Conservation (phyloP, 1,140 invertebrate genomes). For the Drosophila pruinosa region DNA sequence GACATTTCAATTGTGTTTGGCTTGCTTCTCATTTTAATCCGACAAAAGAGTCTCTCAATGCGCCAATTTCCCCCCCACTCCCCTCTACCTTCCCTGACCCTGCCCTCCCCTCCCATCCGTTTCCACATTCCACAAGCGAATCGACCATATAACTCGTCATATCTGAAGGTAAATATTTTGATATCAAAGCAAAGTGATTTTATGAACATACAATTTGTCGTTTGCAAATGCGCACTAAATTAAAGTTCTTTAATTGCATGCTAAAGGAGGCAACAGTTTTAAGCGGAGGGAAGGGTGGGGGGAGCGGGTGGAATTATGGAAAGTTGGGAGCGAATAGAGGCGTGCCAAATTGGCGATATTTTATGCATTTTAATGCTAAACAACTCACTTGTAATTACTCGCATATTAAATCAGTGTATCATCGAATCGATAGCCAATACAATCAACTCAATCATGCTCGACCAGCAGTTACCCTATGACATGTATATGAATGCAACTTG, state of each 20-base stretch:
- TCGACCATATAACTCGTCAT: neutral
- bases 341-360: conserved; percentile 7
- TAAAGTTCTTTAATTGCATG: conserved; percentile 34
- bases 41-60: neutral
- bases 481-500: no score
- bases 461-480: conserved; percentile 2
- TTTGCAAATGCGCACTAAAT: conserved; percentile 46
- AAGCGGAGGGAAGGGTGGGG: neutral
- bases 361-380: conserved; percentile 46
- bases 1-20: conserved; percentile 16
- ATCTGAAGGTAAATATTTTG: conserved; percentile 21
- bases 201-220: conserved; percentile 37
- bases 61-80: neutral
- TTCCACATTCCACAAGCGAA: neutral
- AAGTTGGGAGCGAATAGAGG: neutral
- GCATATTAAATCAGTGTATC: conserved; percentile 31
- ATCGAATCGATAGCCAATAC: neutral
- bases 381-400: conserved; percentile 30
- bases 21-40: neutral
- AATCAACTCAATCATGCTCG: neutral
- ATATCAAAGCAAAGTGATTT: conserved; percentile 17
- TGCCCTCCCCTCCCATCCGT: neutral
- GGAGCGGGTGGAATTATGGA: neutral
- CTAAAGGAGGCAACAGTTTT: neutral
- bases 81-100: neutral